A percentile compares a stretch with the other conserved stretches of the same genome.
These are phyloP conservation scores for Lasius platythorax DNA, from an alignment of 2,888 invertebrate species.

Conservation along the genomic window DNA sequence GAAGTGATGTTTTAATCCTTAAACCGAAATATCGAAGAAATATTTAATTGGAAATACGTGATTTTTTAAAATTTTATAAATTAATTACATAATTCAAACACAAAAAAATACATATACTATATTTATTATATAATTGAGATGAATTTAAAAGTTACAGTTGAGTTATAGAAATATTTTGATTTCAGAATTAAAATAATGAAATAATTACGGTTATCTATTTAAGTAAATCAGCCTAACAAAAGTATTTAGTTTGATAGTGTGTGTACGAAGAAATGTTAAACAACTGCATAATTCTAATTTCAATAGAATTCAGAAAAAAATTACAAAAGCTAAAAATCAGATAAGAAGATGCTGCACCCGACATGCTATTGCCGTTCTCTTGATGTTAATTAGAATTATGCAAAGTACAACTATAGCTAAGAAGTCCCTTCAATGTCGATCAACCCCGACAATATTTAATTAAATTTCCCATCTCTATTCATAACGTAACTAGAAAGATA, in stretches of 20 bases:
- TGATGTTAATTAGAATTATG: constrained; percentile 32
- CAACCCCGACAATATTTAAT: constrained; percentile 25
- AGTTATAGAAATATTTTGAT: no score
- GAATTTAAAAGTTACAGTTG: no score
- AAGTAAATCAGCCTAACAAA: background rate
- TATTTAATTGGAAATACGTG: background rate
- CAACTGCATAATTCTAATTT: background rate
- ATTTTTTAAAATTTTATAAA: no score
- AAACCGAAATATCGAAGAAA: background rate
- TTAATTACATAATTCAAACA: no score
- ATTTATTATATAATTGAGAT: no score
- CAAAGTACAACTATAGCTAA: constrained; percentile 8
- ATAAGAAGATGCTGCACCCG: background rate
- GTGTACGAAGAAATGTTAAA: background rate
- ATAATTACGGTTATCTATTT: background rate
- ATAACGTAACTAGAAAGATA: constrained; percentile 14
- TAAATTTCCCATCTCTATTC: constrained; percentile 39
- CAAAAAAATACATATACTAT: no score
- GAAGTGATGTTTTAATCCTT: background rate
- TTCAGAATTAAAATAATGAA: no score
- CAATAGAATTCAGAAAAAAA: background rate
- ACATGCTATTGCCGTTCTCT: background rate
- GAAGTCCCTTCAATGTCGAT: background rate
- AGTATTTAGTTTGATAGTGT: background rate
- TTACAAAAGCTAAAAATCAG: constrained; percentile 6